Conservation (phyloP, 2,888 invertebrate species). For the Volucella inflata region DNA sequence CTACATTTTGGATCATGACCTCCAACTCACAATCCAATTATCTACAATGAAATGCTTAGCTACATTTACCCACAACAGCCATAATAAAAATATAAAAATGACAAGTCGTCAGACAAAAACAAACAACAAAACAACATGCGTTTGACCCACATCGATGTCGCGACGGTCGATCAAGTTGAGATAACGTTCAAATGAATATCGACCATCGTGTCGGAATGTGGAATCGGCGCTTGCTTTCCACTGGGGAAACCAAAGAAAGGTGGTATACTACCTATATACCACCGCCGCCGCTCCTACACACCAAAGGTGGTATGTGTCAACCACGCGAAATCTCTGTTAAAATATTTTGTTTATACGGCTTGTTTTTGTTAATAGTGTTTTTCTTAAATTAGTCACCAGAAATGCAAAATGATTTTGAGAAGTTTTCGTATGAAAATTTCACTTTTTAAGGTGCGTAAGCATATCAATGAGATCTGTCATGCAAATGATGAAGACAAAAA, state of each 20-base stretch:
- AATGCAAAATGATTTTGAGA: conserved; percentile 42
- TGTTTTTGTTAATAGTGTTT: neutral
- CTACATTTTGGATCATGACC: conserved; percentile 31
- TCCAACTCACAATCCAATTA: conserved; percentile 53
- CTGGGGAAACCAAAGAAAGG: conserved; percentile 58
- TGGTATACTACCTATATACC: conserved; percentile 44
- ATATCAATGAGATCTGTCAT: conserved; percentile 39
- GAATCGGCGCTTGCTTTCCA: conserved; percentile 67
- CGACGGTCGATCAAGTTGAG: conserved; percentile 39
- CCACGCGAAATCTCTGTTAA: conserved; percentile 51
- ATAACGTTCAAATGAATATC: conserved; percentile 37
- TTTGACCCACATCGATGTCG: conserved; percentile 47
- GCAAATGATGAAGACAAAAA: conserved; percentile 19
- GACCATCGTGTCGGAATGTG: conserved; percentile 69
- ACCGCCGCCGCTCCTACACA: conserved; percentile 16
- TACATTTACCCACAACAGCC: conserved; percentile 15
- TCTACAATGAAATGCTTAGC: conserved; percentile 28
- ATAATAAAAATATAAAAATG: neutral
- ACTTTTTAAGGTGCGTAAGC: conserved; percentile 73
- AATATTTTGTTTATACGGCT: conserved; percentile 1
- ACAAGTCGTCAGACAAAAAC: neutral
- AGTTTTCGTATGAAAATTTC: conserved; percentile 59
- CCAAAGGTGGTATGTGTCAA: conserved; percentile 66
- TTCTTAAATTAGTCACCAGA: conserved; percentile 54
- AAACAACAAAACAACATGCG: conserved; percentile 11